Conservation (phyloP, 2,113 vertebrate genomes). For the Leptobrachium leishanense region DNA sequence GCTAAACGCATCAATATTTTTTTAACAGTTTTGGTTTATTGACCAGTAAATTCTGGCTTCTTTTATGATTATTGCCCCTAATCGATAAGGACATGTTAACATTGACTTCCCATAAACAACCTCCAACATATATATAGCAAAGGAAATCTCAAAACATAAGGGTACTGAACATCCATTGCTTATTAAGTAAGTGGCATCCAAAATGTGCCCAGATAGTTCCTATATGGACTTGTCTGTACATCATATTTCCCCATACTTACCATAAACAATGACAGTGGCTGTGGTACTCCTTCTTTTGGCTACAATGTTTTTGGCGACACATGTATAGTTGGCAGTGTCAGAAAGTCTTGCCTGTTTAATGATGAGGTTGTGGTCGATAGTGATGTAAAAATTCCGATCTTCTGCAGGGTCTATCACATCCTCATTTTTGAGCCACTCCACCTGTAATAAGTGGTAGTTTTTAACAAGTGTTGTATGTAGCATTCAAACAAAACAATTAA, state of each 20-base stretch:
- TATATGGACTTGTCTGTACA: too few species aligned
- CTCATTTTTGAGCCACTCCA: conserved; percentile 94
- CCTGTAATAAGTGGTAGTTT: conserved; percentile 63
- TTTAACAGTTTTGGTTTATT: too few species aligned
- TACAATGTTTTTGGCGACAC: conserved; percentile 94
- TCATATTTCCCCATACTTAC: conserved; percentile 61
- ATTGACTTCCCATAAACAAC: too few species aligned
- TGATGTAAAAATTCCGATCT: conserved; percentile 94
- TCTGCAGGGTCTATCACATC: conserved; percentile 89
- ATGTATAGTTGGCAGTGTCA: conserved; percentile 93
- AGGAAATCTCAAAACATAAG: too few species aligned
- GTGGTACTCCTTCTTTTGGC: conserved; percentile 90
- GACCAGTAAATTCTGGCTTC: too few species aligned
- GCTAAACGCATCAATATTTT: too few species aligned
- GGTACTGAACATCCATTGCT: too few species aligned
- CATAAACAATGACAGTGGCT: conserved; percentile 89
- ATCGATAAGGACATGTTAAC: too few species aligned
- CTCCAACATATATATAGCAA: too few species aligned
- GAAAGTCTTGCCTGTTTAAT: conserved; percentile 95
- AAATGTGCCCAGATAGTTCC: too few species aligned
- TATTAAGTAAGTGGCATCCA: too few species aligned
- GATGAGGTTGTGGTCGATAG: conserved; percentile 94
- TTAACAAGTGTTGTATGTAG: conserved; percentile 1
- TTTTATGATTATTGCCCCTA: too few species aligned
- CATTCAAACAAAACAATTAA: neutral